phyloP scores from a whole-genome alignment of 2,888 invertebrate species.

The Aphidoletes aphidimyza region DNA sequence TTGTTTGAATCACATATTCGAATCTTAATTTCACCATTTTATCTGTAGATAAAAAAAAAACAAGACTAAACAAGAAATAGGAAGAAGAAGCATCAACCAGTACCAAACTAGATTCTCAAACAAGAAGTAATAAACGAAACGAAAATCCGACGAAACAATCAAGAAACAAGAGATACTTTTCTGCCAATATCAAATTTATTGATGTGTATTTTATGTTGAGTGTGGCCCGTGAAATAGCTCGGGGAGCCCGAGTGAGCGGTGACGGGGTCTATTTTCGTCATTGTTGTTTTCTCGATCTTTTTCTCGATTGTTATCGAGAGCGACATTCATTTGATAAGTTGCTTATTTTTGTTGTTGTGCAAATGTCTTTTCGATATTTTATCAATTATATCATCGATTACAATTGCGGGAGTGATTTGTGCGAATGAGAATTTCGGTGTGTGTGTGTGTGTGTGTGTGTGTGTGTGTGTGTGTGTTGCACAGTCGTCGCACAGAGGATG shows the following conservation, averaged over 20 bases:
- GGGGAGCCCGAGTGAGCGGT: too few relatives aligned
- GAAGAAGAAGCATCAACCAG: not conserved
- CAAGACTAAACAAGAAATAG: not conserved
- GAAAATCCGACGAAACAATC: not conserved
- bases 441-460: not conserved
- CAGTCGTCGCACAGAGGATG: too few relatives aligned
- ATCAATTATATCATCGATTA: slow-evolving; percentile 53
- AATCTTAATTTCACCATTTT: slow-evolving; percentile 24
- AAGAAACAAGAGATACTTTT: not conserved
- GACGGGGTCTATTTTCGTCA: too few relatives aligned
- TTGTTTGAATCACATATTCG: slow-evolving; percentile 4
- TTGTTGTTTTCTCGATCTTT: not conserved
- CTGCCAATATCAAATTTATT: slow-evolving; percentile 43
- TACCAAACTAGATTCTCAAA: not conserved
- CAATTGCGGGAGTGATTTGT: slow-evolving; percentile 23
- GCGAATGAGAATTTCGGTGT: not conserved
- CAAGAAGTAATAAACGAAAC: not conserved
- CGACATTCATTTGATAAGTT: slow-evolving; percentile 31
- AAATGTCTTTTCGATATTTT: slow-evolving; percentile 45
- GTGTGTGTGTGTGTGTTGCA: too few relatives aligned
- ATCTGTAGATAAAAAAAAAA: too few relatives aligned
- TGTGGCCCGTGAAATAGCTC: too few relatives aligned
- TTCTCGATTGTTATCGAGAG: not conserved
- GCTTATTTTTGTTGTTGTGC: not conserved
- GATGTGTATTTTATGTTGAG: slow-evolving; percentile 23